A percentile compares a stretch with the other conserved stretches of the same genome.
Conservation (phyloP, 2,888 invertebrate species). For the Rhagium mordax region DNA sequence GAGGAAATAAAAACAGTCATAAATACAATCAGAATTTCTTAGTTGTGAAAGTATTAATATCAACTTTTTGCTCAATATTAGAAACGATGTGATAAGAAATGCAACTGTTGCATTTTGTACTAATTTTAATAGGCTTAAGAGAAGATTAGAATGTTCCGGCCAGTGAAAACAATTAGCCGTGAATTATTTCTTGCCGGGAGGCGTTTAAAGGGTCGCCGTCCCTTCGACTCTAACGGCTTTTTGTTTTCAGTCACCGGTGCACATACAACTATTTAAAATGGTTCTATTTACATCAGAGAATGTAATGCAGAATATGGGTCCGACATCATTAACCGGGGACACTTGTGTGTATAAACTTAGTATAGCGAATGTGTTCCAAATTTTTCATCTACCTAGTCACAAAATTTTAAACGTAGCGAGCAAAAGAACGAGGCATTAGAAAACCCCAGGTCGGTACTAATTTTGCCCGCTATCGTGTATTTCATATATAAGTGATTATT, state of each 20-base stretch:
- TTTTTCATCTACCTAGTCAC: constrained; percentile 1
- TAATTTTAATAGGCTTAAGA: constrained; percentile 35
- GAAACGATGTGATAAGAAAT: constrained; percentile 49
- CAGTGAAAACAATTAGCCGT: neutral
- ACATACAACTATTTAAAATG: neutral
- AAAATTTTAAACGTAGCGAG: neutral
- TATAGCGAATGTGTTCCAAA: neutral
- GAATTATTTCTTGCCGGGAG: too few species aligned
- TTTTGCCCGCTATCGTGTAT: neutral
- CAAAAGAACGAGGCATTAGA: neutral
- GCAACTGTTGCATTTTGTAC: constrained; percentile 47
- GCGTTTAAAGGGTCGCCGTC: too few species aligned
- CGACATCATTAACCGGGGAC: neutral
- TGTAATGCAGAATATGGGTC: neutral
- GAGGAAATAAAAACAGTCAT: too few species aligned
- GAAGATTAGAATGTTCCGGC: neutral
- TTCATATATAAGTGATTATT: neutral
- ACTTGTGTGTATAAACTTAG: neutral
- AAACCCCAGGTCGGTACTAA: too few species aligned
- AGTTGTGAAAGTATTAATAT: neutral
- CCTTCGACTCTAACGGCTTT: too few species aligned
- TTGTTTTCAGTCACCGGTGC: neutral
- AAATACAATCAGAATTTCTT: too few species aligned
- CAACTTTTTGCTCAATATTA: constrained; percentile 46
- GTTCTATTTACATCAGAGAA: neutral